Evolutionary conservation across 2,888 invertebrate species (phyloP), one percentile per base, ranked within the genome.

Genomic region (Zaprionus lineosus): DNA sequence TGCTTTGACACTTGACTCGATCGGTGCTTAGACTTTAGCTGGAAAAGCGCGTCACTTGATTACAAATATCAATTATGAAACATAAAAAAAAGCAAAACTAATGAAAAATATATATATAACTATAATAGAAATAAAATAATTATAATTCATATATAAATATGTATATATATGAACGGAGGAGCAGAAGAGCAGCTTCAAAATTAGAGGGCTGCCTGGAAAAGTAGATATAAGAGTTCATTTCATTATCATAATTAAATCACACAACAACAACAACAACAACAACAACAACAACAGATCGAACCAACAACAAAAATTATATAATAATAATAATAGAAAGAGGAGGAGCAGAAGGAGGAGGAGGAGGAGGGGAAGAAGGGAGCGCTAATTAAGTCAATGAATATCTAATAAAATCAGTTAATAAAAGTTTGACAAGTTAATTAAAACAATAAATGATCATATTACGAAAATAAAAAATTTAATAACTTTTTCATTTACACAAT

Each of bases 391-490:
- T 1, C 46, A 40, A 44, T 16, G 44, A 14, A 44, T 44, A 40
- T 37, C 37, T n/a, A 29, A 46, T 61, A 47, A 66, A 64, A 41
- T 26, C 67, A 74, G 56, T 74, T 74, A 60, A 76, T 57, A 43
- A 56, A 44, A 70, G 53, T 74, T 77, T 41, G 71, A 71, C 65
- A 56, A 74, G 61, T 72, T 70, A 53, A 58, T 66, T 56, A 36
- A 65, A 74, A 65, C 65, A 84, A 76, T 81, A 77, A 84, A 59
- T 58, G 59, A 69, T 52, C 66, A 74, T 52, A 64, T 60, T 56
- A 62, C 21, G 28, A 69, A 72, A 59, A 48, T 41, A 48, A 18
- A 39, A 40, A 3, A 8, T 21, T 1, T 31, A 11, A 15, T 29
- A 36, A 59, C 50, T 68, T 72, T 52, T 34, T 28, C 6, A 15